Evolutionary conservation across 2,797 vertebrate species (phyloP), one percentile per base, ranked within the genome.

Genomic region (Alca torda): DNA sequence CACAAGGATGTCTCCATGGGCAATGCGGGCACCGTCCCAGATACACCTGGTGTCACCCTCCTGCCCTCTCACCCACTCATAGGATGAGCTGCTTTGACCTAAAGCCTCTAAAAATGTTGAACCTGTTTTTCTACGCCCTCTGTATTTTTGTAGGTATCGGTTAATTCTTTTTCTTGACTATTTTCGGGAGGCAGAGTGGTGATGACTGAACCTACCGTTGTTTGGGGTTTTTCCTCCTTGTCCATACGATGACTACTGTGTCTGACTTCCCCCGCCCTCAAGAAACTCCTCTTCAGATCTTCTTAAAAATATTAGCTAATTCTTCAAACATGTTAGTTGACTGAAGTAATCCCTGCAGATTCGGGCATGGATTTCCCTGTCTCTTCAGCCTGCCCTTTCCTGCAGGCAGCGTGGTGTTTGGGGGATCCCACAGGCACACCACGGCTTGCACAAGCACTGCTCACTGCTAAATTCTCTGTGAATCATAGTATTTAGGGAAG

Each of bases 1-100:
- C 6, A 0, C 1, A 1, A 54, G 18, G 20, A 9, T 50, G 19
- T 54, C 46, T 50, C 31, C 17, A 35, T 0, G 11, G 45, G 25
- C 57, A 19, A 10, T 1, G 2, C 0, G 5, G 35, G 4, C 60
- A 37, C 53, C 12, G 1, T 43, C 70, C 37, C 70, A 37, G 57
- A 4, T 1, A 0, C 5, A 8, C 16, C 57, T 6, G 5, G 13
- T 10, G 24, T 16, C 65, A 20, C 45, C 33, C 37, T 56, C 14
- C 26, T 21, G 20, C 37, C 28, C 24, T 25, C 39, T 74, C 23
- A 12, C 13, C 16, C 2, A 0, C 59, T 51, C 50, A 10, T 35
- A 30, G 54, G 4, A 6, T 15, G 24, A 82, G 51, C 43, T 67
- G 35, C 57, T 69, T 70, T 67, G 30, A 48, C n/a, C 18, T 45